Evolutionary conservation across 1,140 invertebrate genomes (phyloP).

Genomic region (Ooceraea biroi): DNA sequence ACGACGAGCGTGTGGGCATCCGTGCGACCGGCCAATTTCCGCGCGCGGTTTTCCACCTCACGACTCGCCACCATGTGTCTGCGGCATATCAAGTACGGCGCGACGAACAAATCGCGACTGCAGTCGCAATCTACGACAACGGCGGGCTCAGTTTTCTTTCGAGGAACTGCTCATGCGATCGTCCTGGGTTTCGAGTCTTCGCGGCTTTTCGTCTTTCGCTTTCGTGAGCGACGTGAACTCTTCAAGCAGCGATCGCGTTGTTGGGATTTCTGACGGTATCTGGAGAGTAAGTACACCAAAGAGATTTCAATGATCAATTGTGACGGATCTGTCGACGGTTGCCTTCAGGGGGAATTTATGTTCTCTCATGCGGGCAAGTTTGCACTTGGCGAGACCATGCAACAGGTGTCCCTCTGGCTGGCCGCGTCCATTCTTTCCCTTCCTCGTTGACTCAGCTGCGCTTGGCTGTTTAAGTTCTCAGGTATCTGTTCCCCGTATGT

Average conservation of each 20-base stretch:
- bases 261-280: too few species aligned
- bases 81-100: background rate
- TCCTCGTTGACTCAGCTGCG: slow-evolving; percentile 38
- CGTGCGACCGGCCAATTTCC: slow-evolving; percentile 26
- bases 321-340: too few species aligned
- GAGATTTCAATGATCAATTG: too few species aligned
- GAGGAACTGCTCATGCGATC: background rate
- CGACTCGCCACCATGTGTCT: background rate
- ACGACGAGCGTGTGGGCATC: slow-evolving; percentile 56
- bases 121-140: background rate
- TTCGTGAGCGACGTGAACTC: too few species aligned
- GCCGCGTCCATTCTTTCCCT: slow-evolving; percentile 9
- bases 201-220: too few species aligned
- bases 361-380: background rate
- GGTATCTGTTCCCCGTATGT: background rate
- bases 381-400: slow-evolving; percentile 8
- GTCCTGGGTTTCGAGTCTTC: too few species aligned
- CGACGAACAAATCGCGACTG: background rate
- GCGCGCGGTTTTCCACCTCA: background rate
- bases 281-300: too few species aligned
- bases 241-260: too few species aligned
- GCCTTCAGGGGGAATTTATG: too few species aligned
- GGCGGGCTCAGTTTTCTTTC: background rate
- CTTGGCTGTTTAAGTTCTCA: slow-evolving; percentile 28
- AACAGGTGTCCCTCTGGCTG: slow-evolving; percentile 52